Base-by-base conservation (phyloP, 1,140 invertebrate species). In the Drosophila oshimai region DNA sequence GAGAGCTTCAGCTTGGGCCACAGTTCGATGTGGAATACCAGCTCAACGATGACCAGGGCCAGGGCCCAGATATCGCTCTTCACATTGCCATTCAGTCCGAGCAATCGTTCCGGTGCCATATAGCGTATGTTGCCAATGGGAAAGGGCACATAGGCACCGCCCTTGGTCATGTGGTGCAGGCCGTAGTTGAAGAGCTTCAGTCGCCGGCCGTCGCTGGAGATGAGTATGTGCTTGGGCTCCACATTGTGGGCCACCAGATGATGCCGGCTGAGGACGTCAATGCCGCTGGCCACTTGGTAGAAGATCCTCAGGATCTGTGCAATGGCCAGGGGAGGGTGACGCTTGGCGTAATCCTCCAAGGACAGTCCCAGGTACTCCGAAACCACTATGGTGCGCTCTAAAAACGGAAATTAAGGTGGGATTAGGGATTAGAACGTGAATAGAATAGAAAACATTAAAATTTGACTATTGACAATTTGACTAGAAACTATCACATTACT, bases 111-210 rank as follows among this genome's bases (percentile, higher is more conserved):
- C 2, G 98, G 98, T 41, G 97, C 94, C 65, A 96, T 93, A 90
- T 98, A 98, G 65, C 95, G 94, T 18, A 96, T 94, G 75, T 94
- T 92, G 15, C 95, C 96, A 79, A 99, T 95, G 45, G 98, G 98
- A 94, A 99, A 99, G 9, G 95, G 94, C 5, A 99, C 97, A 58
- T 90, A 80, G 46, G 72, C 74, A 3, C 90, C 90, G 42, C 76
- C 67, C 80, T 95, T 95, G 15, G 97, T 98, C 95, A 99, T 98
- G 87, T 97, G 95, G 92, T 96, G 97, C 46, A 98, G 91, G 6
- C 98, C 98, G 93, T 97, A 99, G 91, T 98, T 98, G 75, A 96
- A 97, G 22, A 99, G 87, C 90, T 98, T 97, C 0, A 97, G 94
- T 83, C 94, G 93, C 28, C 94, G 93, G 75, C 93, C 91, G 31